Evolutionary conservation across 1,140 invertebrate species (phyloP), one percentile per base, ranked within the genome.

Genomic region (Zaprionus africanus): DNA sequence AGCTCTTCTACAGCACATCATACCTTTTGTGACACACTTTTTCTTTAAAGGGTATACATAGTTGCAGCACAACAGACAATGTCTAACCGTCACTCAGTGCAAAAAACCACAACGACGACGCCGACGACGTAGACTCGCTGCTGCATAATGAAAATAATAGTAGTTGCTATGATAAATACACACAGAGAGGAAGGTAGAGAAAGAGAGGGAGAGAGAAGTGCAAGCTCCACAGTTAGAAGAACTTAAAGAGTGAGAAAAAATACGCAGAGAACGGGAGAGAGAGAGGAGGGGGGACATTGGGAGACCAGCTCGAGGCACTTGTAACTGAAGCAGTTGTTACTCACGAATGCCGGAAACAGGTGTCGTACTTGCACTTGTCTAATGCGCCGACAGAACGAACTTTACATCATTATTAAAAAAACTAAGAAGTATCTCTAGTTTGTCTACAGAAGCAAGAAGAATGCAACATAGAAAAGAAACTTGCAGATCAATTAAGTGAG

Each of bases 71-170:
- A 34, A 61, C 31, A 34, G 73, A 53, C 62, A 64, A 49, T 60
- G 64, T 77, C 69, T 72, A 71, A 72, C 54, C 71, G 73, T 76
- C 73, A 65, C 60, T 59, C 53, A 49, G 31, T 31, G 60, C 38
- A 49, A 69, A 38, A 67, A 41, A 65, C 26, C 49, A 60, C 53
- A 54, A 61, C 38, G 61, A 79, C 31, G 31, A 38, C 36, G 0
- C 4, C 13, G 36, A 15, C 36, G 13, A 79, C 65, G 49, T 43
- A 19, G 41, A 63, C 66, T 70, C 76, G 79, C 62, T 66, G 58
- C 70, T 70, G 76, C 67, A 72, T 86, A 80, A 79, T 87, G 80
- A 61, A 86, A 83, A 88, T 82, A 83, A 80, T 78, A 80, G 84
- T 66, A 68, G 70, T 63, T 34, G 59, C 67, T 71, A 62, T 64